Conservation (phyloP, 2,113 vertebrate genomes). For the Garra rufa region DNA sequence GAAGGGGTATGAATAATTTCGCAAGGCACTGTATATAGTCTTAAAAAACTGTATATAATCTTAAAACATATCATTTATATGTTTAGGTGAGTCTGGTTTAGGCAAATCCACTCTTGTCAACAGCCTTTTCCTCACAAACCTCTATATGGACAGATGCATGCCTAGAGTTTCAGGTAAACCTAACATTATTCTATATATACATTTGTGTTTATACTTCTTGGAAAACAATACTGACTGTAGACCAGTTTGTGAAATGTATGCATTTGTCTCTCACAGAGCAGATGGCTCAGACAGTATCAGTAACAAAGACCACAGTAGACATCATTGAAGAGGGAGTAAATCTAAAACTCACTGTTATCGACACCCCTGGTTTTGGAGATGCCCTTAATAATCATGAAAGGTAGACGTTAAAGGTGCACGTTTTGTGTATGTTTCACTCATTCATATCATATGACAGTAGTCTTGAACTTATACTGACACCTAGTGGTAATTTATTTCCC, state of each 20-base stretch:
- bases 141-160: constrained; percentile 77
- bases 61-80: not conserved
- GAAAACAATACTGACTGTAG: not conserved
- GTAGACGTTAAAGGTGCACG: constrained; percentile 38
- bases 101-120: constrained; percentile 95
- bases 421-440: not conserved
- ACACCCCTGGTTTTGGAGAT: constrained; percentile 80
- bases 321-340: constrained; percentile 91
- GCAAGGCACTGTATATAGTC: no score
- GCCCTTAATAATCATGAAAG: constrained; percentile 70
- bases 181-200: not conserved
- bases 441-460: not conserved
- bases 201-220: not conserved
- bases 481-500: not conserved
- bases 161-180: constrained; percentile 69
- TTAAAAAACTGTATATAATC: not conserved
- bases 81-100: constrained; percentile 89
- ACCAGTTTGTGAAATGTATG: not conserved
- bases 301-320: constrained; percentile 82
- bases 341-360: constrained; percentile 75
- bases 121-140: constrained; percentile 92
- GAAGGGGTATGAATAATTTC: no score
- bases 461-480: not conserved
- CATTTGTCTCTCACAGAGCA: constrained; percentile 64
- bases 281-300: constrained; percentile 71